A percentile compares a stretch with the other conserved stretches of the same genome.
Conservation (phyloP, 1,140 invertebrate species). For the Calliphora vicina region DNA sequence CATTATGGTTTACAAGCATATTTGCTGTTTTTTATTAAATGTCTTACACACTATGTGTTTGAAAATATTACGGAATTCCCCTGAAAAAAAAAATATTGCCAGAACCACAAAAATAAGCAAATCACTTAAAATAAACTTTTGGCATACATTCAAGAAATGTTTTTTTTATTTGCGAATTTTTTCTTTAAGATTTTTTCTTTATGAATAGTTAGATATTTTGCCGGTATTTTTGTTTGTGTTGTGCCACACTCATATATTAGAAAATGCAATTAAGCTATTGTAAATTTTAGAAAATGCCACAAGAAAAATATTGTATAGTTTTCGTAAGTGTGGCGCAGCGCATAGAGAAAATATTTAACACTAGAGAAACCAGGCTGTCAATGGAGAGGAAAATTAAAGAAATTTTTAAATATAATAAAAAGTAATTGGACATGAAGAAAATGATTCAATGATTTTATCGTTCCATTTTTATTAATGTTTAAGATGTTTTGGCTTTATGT, state of each 20-base stretch:
- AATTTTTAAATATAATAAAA: no score
- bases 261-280: constrained; percentile 26
- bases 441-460: no score
- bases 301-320: background rate
- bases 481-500: no score
- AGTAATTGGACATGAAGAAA: no score
- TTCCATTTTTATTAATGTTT: no score
- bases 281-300: constrained; percentile 8
- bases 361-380: background rate
- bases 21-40: constrained; percentile 5
- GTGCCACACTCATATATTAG: constrained; percentile 12
- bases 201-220: background rate
- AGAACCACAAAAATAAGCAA: background rate
- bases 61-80: constrained; percentile 12
- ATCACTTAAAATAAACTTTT: constrained; percentile 33
- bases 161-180: constrained; percentile 13
- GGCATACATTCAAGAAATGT: constrained; percentile 29
- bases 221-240: background rate
- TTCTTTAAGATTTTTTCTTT: background rate
- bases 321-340: no score
- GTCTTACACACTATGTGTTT: background rate
- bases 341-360: background rate
- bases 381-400: background rate
- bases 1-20: background rate
- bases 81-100: background rate